A percentile compares a stretch with the other conserved stretches of the same genome.
Conservation (phyloP, 2,888 invertebrate genomes). For the Ceraclea dissimilis region DNA sequence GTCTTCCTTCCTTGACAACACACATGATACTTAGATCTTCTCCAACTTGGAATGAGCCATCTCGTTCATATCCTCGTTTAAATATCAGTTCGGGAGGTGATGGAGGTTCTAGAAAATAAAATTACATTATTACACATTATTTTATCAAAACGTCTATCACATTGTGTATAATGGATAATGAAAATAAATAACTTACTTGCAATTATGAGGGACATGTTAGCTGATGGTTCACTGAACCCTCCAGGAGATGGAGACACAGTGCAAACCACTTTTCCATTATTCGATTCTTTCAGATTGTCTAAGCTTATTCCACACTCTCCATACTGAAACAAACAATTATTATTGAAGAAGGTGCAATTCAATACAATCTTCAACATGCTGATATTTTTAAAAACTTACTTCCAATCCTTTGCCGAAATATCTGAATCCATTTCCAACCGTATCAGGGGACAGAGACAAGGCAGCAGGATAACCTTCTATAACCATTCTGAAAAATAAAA, state of each 20-base stretch:
- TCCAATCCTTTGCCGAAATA: constrained; percentile 48
- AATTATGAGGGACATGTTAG: constrained; percentile 56
- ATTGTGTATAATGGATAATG: background rate
- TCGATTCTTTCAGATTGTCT: constrained; percentile 51
- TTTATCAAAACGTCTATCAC: background rate
- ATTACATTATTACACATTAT: background rate
- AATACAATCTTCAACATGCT: no score
- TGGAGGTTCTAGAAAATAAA: constrained; percentile 25
- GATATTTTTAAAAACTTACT: constrained; percentile 33
- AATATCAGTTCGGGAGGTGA: constrained; percentile 42
- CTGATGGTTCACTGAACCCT: constrained; percentile 51
- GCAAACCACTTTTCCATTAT: constrained; percentile 67
- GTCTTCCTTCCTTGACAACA: constrained; percentile 60
- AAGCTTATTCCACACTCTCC: constrained; percentile 71
- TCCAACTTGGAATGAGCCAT: constrained; percentile 49
- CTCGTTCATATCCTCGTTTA: constrained; percentile 35
- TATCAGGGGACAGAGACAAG: background rate
- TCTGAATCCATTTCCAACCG: constrained; percentile 39
- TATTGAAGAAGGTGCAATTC: background rate
- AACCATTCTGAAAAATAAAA: constrained; percentile 34
- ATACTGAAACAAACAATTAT: constrained; percentile 32
- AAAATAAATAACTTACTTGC: constrained; percentile 70
- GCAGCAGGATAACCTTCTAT: constrained; percentile 39
- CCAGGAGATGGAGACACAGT: constrained; percentile 55
- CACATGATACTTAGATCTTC: constrained; percentile 60